phyloP scores from a whole-genome alignment of 2,797 vertebrate genomes.

The Neosalanx taihuensis region DNA sequence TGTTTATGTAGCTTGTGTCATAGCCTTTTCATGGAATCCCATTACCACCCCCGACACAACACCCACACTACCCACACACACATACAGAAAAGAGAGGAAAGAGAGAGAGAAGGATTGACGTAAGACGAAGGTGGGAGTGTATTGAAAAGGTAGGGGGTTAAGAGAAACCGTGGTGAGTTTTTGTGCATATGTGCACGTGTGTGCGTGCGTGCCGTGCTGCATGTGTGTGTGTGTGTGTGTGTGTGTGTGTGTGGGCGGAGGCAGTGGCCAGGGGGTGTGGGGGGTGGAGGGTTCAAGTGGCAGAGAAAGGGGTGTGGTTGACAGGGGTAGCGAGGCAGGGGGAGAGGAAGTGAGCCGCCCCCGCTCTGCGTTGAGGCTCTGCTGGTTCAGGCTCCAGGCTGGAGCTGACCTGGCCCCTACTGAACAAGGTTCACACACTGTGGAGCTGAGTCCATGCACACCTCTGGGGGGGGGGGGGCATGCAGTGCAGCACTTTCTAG shows the following conservation, averaged over 20 bases:
- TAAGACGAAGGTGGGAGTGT: not conserved
- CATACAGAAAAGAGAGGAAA: not conserved
- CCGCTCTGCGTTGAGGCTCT: slow-evolving; percentile 65
- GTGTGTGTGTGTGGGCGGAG: slow-evolving; percentile 10
- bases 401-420: slow-evolving; percentile 55
- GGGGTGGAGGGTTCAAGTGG: slow-evolving; percentile 33
- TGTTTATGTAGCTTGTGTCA: not conserved
- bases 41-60: not conserved
- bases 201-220: slow-evolving; percentile 23
- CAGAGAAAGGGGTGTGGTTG: slow-evolving; percentile 66
- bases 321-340: slow-evolving; percentile 67
- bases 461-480: slow-evolving; percentile 21
- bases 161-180: too few relatives aligned
- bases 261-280: slow-evolving; percentile 38
- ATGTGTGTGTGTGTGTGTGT: not conserved
- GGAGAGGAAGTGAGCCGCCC: slow-evolving; percentile 77
- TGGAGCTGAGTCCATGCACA: not conserved
- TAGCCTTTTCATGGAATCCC: too few relatives aligned
- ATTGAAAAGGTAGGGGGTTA: not conserved
- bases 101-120: not conserved
- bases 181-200: not conserved
- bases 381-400: slow-evolving; percentile 33
- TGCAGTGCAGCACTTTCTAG: too few relatives aligned
- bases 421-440: too few relatives aligned
- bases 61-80: too few relatives aligned